These are phyloP conservation scores for Andrena bucephala DNA, from an alignment of 2,888 invertebrate species.

Conservation along the genomic window DNA sequence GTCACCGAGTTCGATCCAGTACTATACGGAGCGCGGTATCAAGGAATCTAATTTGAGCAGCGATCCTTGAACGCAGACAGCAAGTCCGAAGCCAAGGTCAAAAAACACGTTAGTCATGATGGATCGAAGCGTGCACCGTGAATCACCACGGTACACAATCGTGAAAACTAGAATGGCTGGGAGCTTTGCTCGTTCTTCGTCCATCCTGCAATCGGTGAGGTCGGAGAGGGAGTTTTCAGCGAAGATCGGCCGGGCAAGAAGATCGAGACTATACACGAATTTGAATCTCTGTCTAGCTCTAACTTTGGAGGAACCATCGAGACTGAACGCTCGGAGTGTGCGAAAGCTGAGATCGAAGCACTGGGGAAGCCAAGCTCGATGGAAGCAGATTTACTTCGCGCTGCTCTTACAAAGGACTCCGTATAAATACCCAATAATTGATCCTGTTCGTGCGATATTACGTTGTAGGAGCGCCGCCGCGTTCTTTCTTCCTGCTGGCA, in stretches of 20 bases:
- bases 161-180: constrained; percentile 47
- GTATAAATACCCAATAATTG: constrained; percentile 54
- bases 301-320: no score
- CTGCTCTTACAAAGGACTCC: constrained; percentile 30
- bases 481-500: constrained; percentile 20
- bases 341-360: background rate
- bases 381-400: constrained; percentile 9
- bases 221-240: no score
- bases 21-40: background rate
- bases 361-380: background rate
- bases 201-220: background rate
- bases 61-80: constrained; percentile 47
- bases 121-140: constrained; percentile 43
- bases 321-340: background rate
- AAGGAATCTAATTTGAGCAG: constrained; percentile 41
- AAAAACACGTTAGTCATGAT: constrained; percentile 60
- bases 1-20: background rate
- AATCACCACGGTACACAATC: constrained; percentile 49
- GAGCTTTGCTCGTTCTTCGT: background rate
- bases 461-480: constrained; percentile 32
- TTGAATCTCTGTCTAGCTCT: no score
- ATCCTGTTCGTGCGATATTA: constrained; percentile 50
- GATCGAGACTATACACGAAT: background rate
- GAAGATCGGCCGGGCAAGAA: no score
- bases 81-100: constrained; percentile 48